These are phyloP conservation scores for Varroa destructor DNA, from an alignment of 1,140 invertebrate species.

Conservation along the genomic window DNA sequence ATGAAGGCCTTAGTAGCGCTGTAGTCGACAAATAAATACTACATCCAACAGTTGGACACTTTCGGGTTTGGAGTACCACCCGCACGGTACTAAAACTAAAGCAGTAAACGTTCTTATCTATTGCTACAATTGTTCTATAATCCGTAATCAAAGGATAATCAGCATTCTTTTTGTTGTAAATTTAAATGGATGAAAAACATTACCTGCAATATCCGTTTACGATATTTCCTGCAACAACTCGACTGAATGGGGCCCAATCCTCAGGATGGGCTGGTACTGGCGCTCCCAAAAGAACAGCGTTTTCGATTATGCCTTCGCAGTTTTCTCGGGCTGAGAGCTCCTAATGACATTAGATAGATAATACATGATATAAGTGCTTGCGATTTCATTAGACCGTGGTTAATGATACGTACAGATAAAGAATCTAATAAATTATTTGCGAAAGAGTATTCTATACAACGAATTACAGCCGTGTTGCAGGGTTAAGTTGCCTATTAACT, in stretches of 20 bases:
- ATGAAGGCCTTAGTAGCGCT: neutral
- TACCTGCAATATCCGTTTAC: constrained; percentile 55
- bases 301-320: constrained; percentile 53
- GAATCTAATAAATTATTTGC: constrained; percentile 25
- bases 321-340: constrained; percentile 34
- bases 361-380: too few relatives aligned
- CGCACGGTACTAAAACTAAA: neutral
- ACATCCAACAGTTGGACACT: too few relatives aligned
- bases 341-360: neutral
- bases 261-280: constrained; percentile 48
- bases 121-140: neutral
- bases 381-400: too few relatives aligned
- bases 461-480: too few relatives aligned
- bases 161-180: too few relatives aligned
- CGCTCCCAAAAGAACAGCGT: constrained; percentile 55
- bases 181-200: neutral
- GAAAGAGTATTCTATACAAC: neutral
- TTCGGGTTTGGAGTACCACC: too few relatives aligned
- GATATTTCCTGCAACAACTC: constrained; percentile 51
- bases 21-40: neutral
- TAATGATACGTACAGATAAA: neutral
- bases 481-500: too few relatives aligned
- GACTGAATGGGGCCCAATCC: constrained; percentile 47
- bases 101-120: too few relatives aligned
- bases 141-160: too few relatives aligned